Conservation (phyloP, 2,888 invertebrate species). For the Drosophila mimetica region DNA sequence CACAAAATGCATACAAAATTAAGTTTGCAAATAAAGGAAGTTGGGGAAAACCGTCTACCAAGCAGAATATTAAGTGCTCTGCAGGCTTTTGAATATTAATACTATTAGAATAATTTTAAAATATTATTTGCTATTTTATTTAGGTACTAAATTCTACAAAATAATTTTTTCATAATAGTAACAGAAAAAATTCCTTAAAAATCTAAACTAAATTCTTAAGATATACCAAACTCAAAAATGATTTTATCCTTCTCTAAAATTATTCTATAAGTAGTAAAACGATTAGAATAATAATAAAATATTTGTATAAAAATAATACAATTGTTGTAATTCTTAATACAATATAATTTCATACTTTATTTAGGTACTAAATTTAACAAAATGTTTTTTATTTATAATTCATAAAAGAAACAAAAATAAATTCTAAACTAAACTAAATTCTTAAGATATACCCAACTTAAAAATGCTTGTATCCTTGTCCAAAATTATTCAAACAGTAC, state of each 20-base stretch:
- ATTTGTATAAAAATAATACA: no score
- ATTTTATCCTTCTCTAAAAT: conserved; percentile 18
- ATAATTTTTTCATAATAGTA: no score
- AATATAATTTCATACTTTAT: no score
- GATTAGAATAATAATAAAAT: no score
- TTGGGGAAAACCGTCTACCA: not conserved
- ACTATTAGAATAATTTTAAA: not conserved
- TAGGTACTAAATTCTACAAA: no score
- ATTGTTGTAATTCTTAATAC: no score
- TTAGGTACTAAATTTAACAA: no score
- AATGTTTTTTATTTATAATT: no score
- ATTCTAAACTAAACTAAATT: not conserved
- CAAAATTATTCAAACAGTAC: conserved; percentile 39
- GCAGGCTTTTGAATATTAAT: not conserved
- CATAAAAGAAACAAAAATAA: no score
- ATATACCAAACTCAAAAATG: not conserved
- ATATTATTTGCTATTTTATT: not conserved
- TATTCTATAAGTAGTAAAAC: no score
- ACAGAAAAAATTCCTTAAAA: no score
- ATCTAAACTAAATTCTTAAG: not conserved
- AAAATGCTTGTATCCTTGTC: conserved; percentile 10
- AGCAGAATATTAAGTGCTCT: conserved; percentile 5
- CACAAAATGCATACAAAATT: conserved; percentile 62
- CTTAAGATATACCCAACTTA: not conserved
- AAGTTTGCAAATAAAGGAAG: conserved; percentile 40